Percentiles rank a stretch among this genome's conserved stretches.
Evolutionary conservation across 2,797 vertebrate genomes (phyloP).

Genomic region (Pseudotriccus pelzelni): DNA sequence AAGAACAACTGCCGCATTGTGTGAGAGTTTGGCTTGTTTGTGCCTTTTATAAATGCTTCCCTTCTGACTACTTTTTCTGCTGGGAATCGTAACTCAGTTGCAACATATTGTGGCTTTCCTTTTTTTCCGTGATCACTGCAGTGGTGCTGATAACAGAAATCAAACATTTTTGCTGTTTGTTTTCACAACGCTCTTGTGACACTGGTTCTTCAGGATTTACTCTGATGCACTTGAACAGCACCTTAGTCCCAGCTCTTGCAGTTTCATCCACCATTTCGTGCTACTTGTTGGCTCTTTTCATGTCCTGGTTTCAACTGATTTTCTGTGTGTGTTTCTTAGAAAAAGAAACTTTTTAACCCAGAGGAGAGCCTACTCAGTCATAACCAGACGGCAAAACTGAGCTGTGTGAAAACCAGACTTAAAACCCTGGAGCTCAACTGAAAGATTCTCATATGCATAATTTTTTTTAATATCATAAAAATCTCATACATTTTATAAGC

Average conservation of each 20-base stretch:
- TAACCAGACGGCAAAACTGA: not conserved
- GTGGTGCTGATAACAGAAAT: not conserved
- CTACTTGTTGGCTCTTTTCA: not conserved
- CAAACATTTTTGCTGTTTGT: not conserved
- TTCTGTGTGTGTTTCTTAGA: not conserved
- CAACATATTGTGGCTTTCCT: not conserved
- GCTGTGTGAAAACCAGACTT: not conserved
- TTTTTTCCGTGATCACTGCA: not conserved
- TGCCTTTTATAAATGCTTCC: not conserved
- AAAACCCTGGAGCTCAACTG: not conserved
- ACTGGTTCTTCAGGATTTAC: not conserved
- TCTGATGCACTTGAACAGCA: not conserved
- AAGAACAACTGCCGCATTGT: accelerated
- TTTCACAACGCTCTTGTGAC: not conserved
- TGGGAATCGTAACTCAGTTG: not conserved
- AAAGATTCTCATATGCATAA: not conserved
- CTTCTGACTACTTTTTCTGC: not conserved
- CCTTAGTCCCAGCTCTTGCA: not conserved
- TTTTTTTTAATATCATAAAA: constrained; percentile 38
- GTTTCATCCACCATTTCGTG: not conserved
- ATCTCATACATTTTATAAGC: constrained; percentile 49
- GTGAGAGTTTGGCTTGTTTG: not conserved
- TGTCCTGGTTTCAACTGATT: not conserved
- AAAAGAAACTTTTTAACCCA: not conserved
- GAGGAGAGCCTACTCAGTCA: not conserved